A percentile compares a stretch with the other conserved stretches of the same genome.
Conservation (phyloP, 1,140 invertebrate species). For the Harlomillsia oculata region DNA sequence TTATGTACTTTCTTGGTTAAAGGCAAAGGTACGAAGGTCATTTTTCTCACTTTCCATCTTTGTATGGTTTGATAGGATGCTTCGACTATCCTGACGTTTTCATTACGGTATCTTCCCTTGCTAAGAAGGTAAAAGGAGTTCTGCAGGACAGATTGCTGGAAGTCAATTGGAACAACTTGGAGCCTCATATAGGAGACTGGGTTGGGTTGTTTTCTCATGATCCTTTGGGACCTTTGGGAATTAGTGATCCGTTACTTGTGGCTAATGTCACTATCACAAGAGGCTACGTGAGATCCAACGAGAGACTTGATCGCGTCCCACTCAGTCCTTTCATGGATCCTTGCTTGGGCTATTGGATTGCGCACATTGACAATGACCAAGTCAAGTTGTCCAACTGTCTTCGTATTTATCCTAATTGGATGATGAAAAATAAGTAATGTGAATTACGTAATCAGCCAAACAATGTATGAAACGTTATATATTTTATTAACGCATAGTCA, state of each 20-base stretch:
- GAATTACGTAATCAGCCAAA: conserved; percentile 16
- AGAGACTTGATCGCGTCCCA: conserved; percentile 21
- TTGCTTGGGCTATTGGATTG: conserved; percentile 45
- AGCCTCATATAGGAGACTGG: conserved; percentile 36
- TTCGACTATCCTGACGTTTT: conserved; percentile 26
- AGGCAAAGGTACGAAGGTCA: no score
- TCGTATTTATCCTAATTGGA: conserved; percentile 56
- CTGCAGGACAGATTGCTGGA: conserved; percentile 28
- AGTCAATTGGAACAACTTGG: conserved; percentile 29
- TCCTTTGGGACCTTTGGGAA: conserved; percentile 25
- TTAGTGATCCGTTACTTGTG: conserved; percentile 30
- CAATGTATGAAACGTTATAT: not conserved
- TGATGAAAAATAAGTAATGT: conserved; percentile 53
- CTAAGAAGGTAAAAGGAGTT: conserved; percentile 17
- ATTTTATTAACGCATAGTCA: not conserved
- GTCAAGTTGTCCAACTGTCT: conserved; percentile 49
- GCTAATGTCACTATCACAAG: conserved; percentile 20
- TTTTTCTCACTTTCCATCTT: no score
- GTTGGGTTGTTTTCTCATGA: conserved; percentile 38
- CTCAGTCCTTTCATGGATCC: conserved; percentile 26
- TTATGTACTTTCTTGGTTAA: no score
- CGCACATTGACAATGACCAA: conserved; percentile 44
- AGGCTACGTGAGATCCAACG: conserved; percentile 31
- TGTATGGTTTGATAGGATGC: conserved; percentile 15
- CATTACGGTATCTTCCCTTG: conserved; percentile 29